Percentiles rank a stretch among this genome's conserved stretches.
Conservation (phyloP, 2,888 invertebrate species). For the Andricus quercusramuli region DNA sequence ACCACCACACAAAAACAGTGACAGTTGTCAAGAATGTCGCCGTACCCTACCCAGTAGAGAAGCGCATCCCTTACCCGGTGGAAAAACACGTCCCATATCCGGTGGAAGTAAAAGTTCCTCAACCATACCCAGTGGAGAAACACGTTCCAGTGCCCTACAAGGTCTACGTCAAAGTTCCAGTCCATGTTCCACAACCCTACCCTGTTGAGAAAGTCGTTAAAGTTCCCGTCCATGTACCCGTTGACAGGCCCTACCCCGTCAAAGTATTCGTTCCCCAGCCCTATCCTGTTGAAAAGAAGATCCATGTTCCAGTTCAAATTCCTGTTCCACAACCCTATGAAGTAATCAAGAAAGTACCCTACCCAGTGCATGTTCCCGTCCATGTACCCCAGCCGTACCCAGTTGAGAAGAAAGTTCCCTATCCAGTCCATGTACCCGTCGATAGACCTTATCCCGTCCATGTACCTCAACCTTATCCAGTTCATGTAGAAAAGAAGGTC, state of each 20-base stretch:
- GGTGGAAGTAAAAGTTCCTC: constrained; percentile 82
- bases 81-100: constrained; percentile 83
- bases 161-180: constrained; percentile 89
- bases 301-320: constrained; percentile 88
- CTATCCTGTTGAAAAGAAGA: constrained; percentile 88
- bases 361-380: constrained; percentile 87
- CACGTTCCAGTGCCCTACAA: constrained; percentile 87
- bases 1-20: constrained; percentile 83
- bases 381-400: constrained; percentile 82
- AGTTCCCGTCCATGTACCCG: constrained; percentile 85
- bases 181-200: constrained; percentile 88
- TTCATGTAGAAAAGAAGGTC: constrained; percentile 84
- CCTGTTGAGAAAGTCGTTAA: constrained; percentile 89
- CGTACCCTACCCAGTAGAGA: constrained; percentile 84
- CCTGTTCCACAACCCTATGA: constrained; percentile 86
- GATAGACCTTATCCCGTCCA: constrained; percentile 84
- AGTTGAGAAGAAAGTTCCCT: constrained; percentile 88
- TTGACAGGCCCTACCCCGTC: constrained; percentile 89
- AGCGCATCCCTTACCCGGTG: constrained; percentile 83
- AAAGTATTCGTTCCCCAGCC: constrained; percentile 89
- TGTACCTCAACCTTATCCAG: constrained; percentile 86
- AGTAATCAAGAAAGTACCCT: constrained; percentile 83
- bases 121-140: constrained; percentile 85
- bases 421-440: constrained; percentile 82
- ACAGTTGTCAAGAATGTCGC: constrained; percentile 85